A percentile compares a stretch with the other conserved stretches of the same genome.
Evolutionary conservation across 2,888 invertebrate species (phyloP).

Genomic region (Lamproptera curius): DNA sequence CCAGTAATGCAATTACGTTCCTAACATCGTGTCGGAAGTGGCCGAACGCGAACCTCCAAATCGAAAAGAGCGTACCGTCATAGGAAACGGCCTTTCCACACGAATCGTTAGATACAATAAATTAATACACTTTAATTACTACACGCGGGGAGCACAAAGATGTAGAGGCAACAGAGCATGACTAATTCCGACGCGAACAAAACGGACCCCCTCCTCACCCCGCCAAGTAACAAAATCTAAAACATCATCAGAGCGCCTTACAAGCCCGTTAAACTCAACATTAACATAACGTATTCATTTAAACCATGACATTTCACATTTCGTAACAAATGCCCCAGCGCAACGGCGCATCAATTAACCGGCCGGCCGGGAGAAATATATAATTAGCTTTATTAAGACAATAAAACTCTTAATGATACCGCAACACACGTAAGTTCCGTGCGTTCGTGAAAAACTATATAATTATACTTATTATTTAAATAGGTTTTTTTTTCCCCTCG

Average conservation of each 20-base stretch:
- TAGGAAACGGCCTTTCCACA: constrained; percentile 44
- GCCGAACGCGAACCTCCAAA: no score
- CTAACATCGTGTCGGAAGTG: no score
- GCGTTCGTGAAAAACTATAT: constrained; percentile 74
- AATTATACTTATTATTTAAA: constrained; percentile 78
- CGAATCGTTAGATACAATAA: constrained; percentile 47
- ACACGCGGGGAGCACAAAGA: constrained; percentile 47
- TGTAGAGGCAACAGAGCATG: constrained; percentile 60
- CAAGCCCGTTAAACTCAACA: constrained; percentile 65
- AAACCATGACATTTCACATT: constrained; percentile 77
- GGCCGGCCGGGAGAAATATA: constrained; percentile 76
- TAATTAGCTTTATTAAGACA: constrained; percentile 78
- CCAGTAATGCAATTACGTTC: no score
- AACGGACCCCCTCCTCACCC: constrained; percentile 38
- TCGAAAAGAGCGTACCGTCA: constrained; percentile 18
- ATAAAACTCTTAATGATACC: constrained; percentile 78
- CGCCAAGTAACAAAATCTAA: constrained; percentile 47
- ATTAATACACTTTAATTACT: constrained; percentile 32
- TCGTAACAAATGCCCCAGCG: constrained; percentile 74
- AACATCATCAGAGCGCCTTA: constrained; percentile 60
- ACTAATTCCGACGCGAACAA: constrained; percentile 73
- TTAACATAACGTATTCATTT: constrained; percentile 76
- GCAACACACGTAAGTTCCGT: constrained; percentile 73
- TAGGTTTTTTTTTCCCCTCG: constrained; percentile 71
- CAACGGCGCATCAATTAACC: constrained; percentile 74